Evolutionary conservation across 2,113 vertebrate genomes (phyloP).

Genomic region (Plestiodon gilberti): DNA sequence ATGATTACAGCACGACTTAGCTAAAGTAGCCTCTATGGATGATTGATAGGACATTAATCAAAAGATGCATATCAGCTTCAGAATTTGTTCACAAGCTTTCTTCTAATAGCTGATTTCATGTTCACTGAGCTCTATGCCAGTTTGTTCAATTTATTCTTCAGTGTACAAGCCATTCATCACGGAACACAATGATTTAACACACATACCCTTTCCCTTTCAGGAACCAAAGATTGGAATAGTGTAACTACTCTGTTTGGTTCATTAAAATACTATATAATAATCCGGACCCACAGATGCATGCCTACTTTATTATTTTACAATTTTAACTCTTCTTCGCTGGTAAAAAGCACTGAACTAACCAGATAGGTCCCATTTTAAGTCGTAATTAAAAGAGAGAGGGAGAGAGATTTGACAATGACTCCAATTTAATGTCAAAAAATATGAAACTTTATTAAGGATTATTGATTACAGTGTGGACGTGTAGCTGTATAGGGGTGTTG

Average conservation of each 20-base stretch:
- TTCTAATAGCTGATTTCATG: conserved; percentile 92
- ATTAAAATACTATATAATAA: conserved; percentile 69
- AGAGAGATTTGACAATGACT: background rate
- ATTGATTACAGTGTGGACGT: background rate
- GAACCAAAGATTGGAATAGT: conserved; percentile 76
- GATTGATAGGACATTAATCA: conserved; percentile 94
- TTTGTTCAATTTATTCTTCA: conserved; percentile 91
- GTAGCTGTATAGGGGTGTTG: background rate
- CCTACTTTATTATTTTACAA: background rate
- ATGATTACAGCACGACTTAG: conserved; percentile 81
- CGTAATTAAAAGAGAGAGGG: background rate
- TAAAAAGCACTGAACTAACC: background rate
- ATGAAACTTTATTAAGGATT: background rate
- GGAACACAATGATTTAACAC: conserved; percentile 80
- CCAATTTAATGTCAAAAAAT: background rate
- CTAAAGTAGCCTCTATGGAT: conserved; percentile 85
- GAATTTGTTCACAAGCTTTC: conserved; percentile 91
- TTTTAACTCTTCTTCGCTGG: background rate
- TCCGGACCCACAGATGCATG: background rate
- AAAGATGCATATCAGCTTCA: conserved; percentile 92
- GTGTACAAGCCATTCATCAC: conserved; percentile 90
- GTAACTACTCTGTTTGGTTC: conserved; percentile 72
- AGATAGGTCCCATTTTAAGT: background rate
- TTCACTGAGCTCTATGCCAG: conserved; percentile 87
- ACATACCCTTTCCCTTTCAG: conserved; percentile 66